Evolutionary conservation across 2,797 vertebrate species (phyloP), one percentile per base, ranked within the genome.

Genomic region (Enteromius thamalakanensis): DNA sequence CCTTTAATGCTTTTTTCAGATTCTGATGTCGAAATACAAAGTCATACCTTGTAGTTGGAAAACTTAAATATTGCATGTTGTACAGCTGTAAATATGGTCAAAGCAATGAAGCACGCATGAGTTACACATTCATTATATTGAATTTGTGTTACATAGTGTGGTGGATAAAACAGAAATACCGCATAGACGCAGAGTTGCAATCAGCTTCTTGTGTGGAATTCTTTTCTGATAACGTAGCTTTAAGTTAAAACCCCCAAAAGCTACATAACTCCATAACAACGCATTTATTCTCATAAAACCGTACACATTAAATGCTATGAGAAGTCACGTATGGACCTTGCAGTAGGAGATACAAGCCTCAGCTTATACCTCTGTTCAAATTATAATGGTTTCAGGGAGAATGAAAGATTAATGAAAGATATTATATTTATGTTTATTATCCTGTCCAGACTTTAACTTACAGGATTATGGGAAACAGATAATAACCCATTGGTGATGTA

Each of bases 21-120:
- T 62, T 62, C 23, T 14, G 26, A 72, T 64, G 26, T 64, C 5
- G 23, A n/a, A 49, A 64, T 60, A n/a, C 9, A 9, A 37, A 21
- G 23, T 65, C 58, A 75, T 74, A 40, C 3, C 9, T 29, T 23
- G 11, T 72, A 6, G 42, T 49, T 1, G 9, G 11, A 26, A 34
- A 29, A 74, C 9, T 81, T 71, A 60, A 23, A 34, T 34, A 5
- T 70, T 90, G 89, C 90, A 91, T 91, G 90, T 80, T 70, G 85
- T 78, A 78, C 67, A 82, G 51, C 49, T 88, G 89, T 89, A 88
- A 86, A 89, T 91, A 89, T 70, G 60, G 74, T 84, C 40, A 70
- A 77, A 79, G 62, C 19, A 49, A 11, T 29, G 75, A 76, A 75
- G 81, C 45, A 58, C 34, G 84, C 88, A 90, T 89, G 86, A 85